Conservation (phyloP, 2,888 invertebrate species). For the Gasteruption jaculator region DNA sequence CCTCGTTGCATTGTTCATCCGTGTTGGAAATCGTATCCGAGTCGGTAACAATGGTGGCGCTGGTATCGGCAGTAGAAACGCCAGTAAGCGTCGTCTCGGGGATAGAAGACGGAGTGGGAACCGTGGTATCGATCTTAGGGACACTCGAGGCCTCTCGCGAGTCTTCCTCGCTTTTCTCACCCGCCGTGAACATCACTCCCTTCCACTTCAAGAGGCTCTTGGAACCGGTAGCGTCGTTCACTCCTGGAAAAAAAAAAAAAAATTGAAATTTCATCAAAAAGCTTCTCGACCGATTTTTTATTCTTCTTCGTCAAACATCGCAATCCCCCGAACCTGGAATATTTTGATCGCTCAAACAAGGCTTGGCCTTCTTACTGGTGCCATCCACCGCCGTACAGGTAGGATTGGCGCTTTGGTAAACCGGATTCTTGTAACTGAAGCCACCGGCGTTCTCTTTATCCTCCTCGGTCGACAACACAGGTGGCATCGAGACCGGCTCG, state of each 20-base stretch:
- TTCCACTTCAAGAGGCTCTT: constrained; percentile 73
- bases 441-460: constrained; percentile 44
- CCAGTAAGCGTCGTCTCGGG: too few relatives aligned
- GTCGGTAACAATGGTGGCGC: constrained; percentile 17
- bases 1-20: constrained; percentile 41
- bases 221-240: constrained; percentile 51
- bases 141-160: constrained; percentile 50
- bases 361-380: constrained; percentile 31
- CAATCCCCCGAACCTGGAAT: constrained; percentile 41
- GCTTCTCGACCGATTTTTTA: constrained; percentile 14
- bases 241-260: constrained; percentile 39
- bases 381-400: constrained; percentile 34
- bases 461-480: constrained; percentile 48
- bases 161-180: constrained; percentile 52
- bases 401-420: constrained; percentile 72
- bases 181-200: constrained; percentile 68
- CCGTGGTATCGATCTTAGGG: constrained; percentile 42
- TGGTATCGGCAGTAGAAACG: constrained; percentile 11
- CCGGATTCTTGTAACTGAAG: constrained; percentile 70
- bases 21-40: constrained; percentile 24
- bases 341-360: constrained; percentile 52
- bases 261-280: constrained; percentile 10
- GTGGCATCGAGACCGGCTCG: constrained; percentile 59
- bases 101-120: too few relatives aligned
- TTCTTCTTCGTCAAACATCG: constrained; percentile 8